Evolutionary conservation across 2,888 invertebrate genomes (phyloP), one percentile per base, ranked within the genome.

Genomic region (Pandemis corylana): DNA sequence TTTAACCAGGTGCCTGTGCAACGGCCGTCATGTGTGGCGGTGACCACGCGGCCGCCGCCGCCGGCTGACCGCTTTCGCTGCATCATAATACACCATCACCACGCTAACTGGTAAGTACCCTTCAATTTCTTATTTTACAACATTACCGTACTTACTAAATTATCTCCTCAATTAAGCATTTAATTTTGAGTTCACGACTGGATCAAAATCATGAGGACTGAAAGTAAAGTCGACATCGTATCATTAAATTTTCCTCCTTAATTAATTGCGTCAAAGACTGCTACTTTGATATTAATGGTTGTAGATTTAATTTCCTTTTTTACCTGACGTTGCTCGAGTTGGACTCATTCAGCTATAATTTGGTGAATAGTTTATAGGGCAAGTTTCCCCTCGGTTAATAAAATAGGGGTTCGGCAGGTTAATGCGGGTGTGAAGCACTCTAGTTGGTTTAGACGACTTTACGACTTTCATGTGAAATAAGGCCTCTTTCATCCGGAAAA

Each of bases 41-140:
- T 80, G 85, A 85, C 82, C 85, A 85, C 82, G 87, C 84, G 80
- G 85, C 88, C 78, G 85, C 85, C 73, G 86, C 88, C 80, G 91
- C 90, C 82, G 92, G 93, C 81, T 91, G 86, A 90, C 80, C 79
- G 77, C 77, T 82, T 77, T 82, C 79, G 79, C 82, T 79, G 80
- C 81, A 81, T 80, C 82, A 81, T 78, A 42, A 49, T 66, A 78
- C 79, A 78, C 79, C 77, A 76, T 79, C 82, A 84, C 84, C 86
- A 87, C 89, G 87, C 85, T 85, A 80, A 80, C 83, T 87, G 91
- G 93, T 93, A 85, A 92, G 91, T 90, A 46, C 12, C 12, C 12
- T 64, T 9, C 0, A 15, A 5, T n/a, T 15, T 53, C n/a, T 53
- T 53, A 4, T 28, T 59, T 28, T 20, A 28, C 28, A 28, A 9